phyloP scores from a whole-genome alignment of 2,888 invertebrate genomes.

The Lomographa bimaculata region DNA sequence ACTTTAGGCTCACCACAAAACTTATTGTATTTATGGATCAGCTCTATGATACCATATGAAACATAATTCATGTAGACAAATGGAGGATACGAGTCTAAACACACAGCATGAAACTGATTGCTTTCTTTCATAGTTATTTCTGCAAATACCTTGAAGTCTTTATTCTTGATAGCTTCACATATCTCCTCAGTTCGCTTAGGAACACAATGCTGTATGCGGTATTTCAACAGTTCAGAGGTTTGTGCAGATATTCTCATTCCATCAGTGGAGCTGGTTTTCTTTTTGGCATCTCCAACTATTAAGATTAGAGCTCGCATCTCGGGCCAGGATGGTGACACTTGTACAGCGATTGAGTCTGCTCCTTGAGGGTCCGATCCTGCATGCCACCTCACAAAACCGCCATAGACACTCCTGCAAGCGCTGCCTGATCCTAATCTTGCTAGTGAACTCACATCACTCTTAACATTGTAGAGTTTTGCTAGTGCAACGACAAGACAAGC shows the following conservation, averaged over 20 bases:
- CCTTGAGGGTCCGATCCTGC: slow-evolving; percentile 87
- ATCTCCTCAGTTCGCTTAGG: slow-evolving; percentile 86
- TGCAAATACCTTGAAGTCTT: slow-evolving; percentile 93
- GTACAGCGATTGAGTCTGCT: slow-evolving; percentile 89
- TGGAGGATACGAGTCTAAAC: slow-evolving; percentile 97
- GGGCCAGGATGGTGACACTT: slow-evolving; percentile 93
- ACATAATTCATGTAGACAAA: slow-evolving; percentile 95
- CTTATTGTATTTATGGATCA: slow-evolving; percentile 93
- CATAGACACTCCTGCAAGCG: slow-evolving; percentile 96
- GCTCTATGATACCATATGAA: slow-evolving; percentile 90
- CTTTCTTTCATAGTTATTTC: slow-evolving; percentile 98
- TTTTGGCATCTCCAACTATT: slow-evolving; percentile 92
- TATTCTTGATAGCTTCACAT: slow-evolving; percentile 82
- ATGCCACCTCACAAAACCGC: slow-evolving; percentile 98
- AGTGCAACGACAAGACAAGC: slow-evolving; percentile 95
- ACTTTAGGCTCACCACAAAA: slow-evolving; percentile 86
- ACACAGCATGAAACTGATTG: slow-evolving; percentile 97
- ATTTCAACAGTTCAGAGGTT: slow-evolving; percentile 92
- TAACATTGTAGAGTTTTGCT: slow-evolving; percentile 88
- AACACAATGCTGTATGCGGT: slow-evolving; percentile 89
- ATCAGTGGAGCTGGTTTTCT: slow-evolving; percentile 92
- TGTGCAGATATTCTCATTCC: slow-evolving; percentile 93
- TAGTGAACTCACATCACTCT: slow-evolving; percentile 88
- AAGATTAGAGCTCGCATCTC: slow-evolving; percentile 94
- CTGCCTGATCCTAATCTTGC: slow-evolving; percentile 97